Base-by-base conservation (phyloP, 2,888 invertebrate species). In the Glyphotaelius pellucidus region DNA sequence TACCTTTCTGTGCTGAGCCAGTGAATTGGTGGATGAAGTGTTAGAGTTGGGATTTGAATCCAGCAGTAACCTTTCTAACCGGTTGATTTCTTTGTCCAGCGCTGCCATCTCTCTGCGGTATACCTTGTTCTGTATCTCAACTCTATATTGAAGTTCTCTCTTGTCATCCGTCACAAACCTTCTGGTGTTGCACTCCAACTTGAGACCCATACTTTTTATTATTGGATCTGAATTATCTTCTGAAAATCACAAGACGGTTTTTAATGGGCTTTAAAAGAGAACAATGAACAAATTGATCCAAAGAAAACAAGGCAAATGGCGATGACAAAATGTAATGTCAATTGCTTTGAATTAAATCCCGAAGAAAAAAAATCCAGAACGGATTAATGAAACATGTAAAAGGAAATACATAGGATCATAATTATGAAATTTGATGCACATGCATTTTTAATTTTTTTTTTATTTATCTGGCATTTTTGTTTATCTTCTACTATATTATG, bases 41-140 rank as follows among this genome's bases (percentile, higher is more conserved):
- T 96, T 94, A 89, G 95, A 94, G 92, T 94, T 94, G 93, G 95
- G 94, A 67, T 94, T 94, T 0, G 97, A 96, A 93, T 97, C 97
- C 12, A 97, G 95, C 93, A 98, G 94, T 91, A 97, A 95, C 94
- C 96, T 97, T 94, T 98, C 98, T 94, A 98, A 95, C 92, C 97
- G 97, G 14, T 97, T 96, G 89, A 98, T 98, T 95, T 98, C 98
- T 89, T 97, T 97, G 94, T 98, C 98, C 88, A 98, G 95, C 30
- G 97, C 97, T 14, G 97, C 97, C 93, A 99, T 97, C 95, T 99
- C 98, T 93, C 98, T 96, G 94, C 97, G 97, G 94, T 98, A 99
- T 9, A 98, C 99, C 94, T 98, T 97, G 95, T 99, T 99, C 95
- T 99, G 99, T 90, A 99, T 98, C 95, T 99, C 98, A 87, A 98